These are phyloP conservation scores for Aricia agestis DNA, from an alignment of 1,140 invertebrate genomes.

Conservation along the genomic window DNA sequence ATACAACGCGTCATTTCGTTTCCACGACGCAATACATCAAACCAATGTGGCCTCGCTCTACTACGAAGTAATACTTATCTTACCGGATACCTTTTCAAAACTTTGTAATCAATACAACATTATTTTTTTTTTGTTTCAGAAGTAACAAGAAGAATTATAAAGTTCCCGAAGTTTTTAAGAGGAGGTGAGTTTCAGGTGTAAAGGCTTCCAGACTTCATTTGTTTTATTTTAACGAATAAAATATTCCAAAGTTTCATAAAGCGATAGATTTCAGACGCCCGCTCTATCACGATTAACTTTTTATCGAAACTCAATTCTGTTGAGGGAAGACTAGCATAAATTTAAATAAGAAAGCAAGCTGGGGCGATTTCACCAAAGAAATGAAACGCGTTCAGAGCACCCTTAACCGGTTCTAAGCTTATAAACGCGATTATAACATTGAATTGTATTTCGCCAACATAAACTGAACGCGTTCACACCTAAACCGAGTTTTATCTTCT, in stretches of 20 bases:
- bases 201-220: neutral
- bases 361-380: too few species aligned
- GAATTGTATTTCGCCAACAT: too few species aligned
- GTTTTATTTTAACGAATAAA: neutral
- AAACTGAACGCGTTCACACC: too few species aligned
- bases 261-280: neutral
- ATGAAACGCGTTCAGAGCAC: too few species aligned
- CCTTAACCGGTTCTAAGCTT: too few species aligned
- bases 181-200: slow-evolving; percentile 32
- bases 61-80: too few species aligned
- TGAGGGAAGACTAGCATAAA: neutral
- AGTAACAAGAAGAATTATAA: slow-evolving; percentile 33
- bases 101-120: neutral
- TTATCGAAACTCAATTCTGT: neutral
- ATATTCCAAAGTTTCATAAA: neutral
- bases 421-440: too few species aligned
- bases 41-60: too few species aligned
- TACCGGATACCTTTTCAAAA: neutral
- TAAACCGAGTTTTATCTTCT: too few species aligned
- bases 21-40: too few species aligned
- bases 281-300: neutral
- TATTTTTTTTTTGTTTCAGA: slow-evolving; percentile 34
- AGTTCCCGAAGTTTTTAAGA: slow-evolving; percentile 33
- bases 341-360: neutral
- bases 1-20: too few species aligned